Evolutionary conservation across 2,797 vertebrate genomes (phyloP).

Genomic region (Selene dorsalis): DNA sequence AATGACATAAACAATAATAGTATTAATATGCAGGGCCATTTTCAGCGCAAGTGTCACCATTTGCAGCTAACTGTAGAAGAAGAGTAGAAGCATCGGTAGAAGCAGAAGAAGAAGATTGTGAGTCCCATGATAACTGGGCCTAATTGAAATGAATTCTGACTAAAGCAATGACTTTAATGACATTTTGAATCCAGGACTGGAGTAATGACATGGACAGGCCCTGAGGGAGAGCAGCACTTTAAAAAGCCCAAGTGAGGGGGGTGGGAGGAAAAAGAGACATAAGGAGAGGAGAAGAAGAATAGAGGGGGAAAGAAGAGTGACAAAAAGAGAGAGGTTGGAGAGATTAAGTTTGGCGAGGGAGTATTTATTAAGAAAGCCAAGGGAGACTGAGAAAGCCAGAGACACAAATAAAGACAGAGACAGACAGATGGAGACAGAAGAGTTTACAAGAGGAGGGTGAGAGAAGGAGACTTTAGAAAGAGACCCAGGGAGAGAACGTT

Average conservation of each 20-base stretch:
- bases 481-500: conserved; percentile 22
- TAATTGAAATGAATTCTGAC: conserved; percentile 83
- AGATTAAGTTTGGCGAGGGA: conserved; percentile 50
- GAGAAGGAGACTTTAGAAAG: conserved; percentile 45
- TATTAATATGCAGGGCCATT: conserved; percentile 8
- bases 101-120: conserved; percentile 26
- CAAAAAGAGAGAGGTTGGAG: conserved; percentile 36
- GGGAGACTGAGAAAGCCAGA: conserved; percentile 34
- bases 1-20: no score
- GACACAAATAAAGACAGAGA: conserved; percentile 27
- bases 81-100: conserved; percentile 5
- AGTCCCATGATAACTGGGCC: conserved; percentile 73
- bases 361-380: conserved; percentile 58
- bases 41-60: conserved; percentile 44
- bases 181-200: conserved; percentile 79
- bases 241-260: conserved; percentile 47
- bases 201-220: conserved; percentile 78
- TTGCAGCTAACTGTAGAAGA: conserved; percentile 13
- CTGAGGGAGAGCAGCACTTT: conserved; percentile 67
- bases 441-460: conserved; percentile 24
- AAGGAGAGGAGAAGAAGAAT: conserved; percentile 5
- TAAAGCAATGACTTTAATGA: conserved; percentile 81
- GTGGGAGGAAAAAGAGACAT: conserved; percentile 31
- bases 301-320: neutral
- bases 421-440: conserved; percentile 36